Evolutionary conservation across 2,888 invertebrate species (phyloP).

Genomic region (Hypena proboscidalis): DNA sequence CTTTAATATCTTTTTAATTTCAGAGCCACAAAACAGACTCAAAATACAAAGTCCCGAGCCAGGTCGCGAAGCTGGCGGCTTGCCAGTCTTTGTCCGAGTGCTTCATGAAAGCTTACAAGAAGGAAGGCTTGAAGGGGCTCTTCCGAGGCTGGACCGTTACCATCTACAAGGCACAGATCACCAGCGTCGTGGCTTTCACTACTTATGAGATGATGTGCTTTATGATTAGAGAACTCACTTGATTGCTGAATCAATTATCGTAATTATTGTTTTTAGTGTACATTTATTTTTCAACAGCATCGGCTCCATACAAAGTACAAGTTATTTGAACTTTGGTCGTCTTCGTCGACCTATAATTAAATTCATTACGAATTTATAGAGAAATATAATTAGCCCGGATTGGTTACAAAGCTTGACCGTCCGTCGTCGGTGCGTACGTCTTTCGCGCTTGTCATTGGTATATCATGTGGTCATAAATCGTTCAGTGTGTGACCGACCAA

Average conservation of each 20-base stretch:
- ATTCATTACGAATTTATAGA: no score
- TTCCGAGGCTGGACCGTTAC: slow-evolving; percentile 69
- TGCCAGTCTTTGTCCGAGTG: slow-evolving; percentile 59
- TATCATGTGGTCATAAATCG: no score
- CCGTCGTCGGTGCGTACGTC: no score
- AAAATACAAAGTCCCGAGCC: slow-evolving; percentile 51
- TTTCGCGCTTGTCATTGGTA: no score
- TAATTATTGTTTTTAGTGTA: no score
- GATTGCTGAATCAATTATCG: background rate
- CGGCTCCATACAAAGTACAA: no score
- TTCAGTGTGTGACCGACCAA: no score
- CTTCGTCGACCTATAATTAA: no score
- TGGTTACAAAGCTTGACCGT: no score
- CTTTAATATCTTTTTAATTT: slow-evolving; percentile 30
- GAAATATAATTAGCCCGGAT: no score
- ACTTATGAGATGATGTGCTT: slow-evolving; percentile 68
- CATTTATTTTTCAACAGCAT: no score
- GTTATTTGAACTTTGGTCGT: no score
- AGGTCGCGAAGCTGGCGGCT: slow-evolving; percentile 51
- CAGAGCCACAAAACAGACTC: slow-evolving; percentile 61
- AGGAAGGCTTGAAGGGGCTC: slow-evolving; percentile 62
- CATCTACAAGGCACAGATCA: slow-evolving; percentile 65
- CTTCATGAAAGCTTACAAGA: slow-evolving; percentile 45
- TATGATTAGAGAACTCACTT: slow-evolving; percentile 48
- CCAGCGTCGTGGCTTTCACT: slow-evolving; percentile 66